These are phyloP conservation scores for Hecatera dysodea DNA, from an alignment of 2,888 invertebrate genomes.

Conservation along the genomic window DNA sequence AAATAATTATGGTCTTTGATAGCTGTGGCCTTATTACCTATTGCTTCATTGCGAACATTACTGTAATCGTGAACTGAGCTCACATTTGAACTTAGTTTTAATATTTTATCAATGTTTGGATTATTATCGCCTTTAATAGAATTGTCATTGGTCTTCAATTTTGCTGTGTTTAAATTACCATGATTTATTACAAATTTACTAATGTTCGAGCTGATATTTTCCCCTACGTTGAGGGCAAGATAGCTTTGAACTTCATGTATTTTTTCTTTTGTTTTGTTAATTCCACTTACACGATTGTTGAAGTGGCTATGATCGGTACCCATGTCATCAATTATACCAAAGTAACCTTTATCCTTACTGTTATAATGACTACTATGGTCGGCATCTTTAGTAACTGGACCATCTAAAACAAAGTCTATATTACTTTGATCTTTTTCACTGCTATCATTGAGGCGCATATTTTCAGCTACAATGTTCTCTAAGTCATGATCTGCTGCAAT, in stretches of 20 bases:
- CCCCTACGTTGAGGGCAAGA: not conserved
- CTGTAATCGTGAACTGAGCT: conserved; percentile 5
- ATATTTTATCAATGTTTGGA: not conserved
- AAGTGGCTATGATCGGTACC: not conserved
- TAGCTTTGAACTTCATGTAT: not conserved
- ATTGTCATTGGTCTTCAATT: not conserved
- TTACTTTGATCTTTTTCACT: conserved; percentile 16
- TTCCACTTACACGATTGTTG: not conserved
- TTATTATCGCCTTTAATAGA: not conserved
- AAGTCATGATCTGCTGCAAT: not conserved
- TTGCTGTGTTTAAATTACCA: not conserved
- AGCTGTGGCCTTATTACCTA: not conserved
- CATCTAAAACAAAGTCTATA: not conserved
- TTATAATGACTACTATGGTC: no score
- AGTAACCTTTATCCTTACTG: not conserved
- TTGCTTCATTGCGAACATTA: not conserved
- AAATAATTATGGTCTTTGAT: conserved; percentile 11
- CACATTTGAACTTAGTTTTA: not conserved
- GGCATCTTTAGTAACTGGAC: not conserved
- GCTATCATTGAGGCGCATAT: conserved; percentile 4
- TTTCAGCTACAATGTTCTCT: not conserved
- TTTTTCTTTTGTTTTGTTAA: conserved; percentile 1
- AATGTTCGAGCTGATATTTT: not conserved
- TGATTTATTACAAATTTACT: not conserved
- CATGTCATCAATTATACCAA: not conserved